Base-by-base conservation (phyloP, 2,888 invertebrate genomes). In the Cephonodes hylas region DNA sequence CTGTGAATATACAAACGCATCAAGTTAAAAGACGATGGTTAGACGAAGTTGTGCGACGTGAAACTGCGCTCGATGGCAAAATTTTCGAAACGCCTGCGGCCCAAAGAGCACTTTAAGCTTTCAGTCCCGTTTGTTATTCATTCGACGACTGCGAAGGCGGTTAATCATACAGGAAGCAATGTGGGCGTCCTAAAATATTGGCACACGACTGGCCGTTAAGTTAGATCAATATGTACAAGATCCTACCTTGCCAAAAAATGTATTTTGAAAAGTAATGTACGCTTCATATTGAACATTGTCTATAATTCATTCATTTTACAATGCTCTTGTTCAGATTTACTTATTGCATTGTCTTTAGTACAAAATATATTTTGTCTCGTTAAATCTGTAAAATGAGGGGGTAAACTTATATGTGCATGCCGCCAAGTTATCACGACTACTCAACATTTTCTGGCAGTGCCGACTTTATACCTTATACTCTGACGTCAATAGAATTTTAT, bases 401-500 rank as follows among this genome's bases (percentile, higher is more conserved):
- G n/a, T n/a, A n/a, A n/a, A n/a, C n/a, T n/a, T n/a, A n/a, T n/a
- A n/a, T n/a, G n/a, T n/a, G n/a, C n/a, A n/a, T n/a, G n/a, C n/a
- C n/a, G n/a, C n/a, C n/a, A n/a, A n/a, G n/a, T n/a, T n/a, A n/a
- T n/a, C n/a, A n/a, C n/a, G n/a, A n/a, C n/a, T n/a, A 5, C 13
- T n/a, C n/a, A n/a, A n/a, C 3, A 38, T 13, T 13, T 38, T 10
- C n/a, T n/a, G 13, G 13, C 10, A 38, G n/a, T 38, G n/a, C 3
- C n/a, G n/a, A 10, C n/a, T 38, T 38, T 38, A 38, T 38, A 38
- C n/a, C 38, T 38, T 38, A 38, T 31, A 53, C 27, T 18, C 18
- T 53, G 53, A 53, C 53, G 53, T 53, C 53, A 53, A 53, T 31
- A 27, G 18, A 53, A 31, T 8, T 53, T 53, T 53, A 53, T 53